Base-by-base conservation (phyloP, 2,888 invertebrate genomes). In the Amaurobius ferox region DNA sequence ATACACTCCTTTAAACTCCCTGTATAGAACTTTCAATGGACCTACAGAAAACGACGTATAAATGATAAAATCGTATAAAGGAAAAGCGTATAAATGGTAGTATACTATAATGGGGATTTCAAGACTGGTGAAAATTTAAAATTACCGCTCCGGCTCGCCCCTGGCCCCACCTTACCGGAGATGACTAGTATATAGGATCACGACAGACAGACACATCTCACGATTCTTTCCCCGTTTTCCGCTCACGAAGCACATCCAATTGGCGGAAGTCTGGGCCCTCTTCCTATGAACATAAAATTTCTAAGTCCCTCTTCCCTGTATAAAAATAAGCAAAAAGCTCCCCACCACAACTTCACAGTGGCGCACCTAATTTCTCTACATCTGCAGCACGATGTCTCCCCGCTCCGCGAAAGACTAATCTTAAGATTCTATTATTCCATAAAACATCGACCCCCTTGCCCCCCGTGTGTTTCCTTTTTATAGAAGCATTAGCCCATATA, bases 361-460 rank as follows among this genome's bases (percentile, higher is more conserved):
- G 48, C 80, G 30, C 80, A 73, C 80, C 80, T 80, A 80, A 80
- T 80, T 80, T 80, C 48, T 28, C 39, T 68, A 39, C 73, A 80
- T 80, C 80, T 80, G 80, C 80, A 30, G 23, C 30, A 72, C 55
- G 61, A 72, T 32, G n/a, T 67, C 67, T 19, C n/a, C 70, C 62
- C 61, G 19, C 40, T 39, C 67, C 66, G n/a, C n/a, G 29, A 68
- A 68, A 35, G 71, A 62, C 61, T 79, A 79, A 72, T 72, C 72
- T 78, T 62, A 66, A 32, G 72, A 67, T 67, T 80, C 80, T 73
- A 35, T 80, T 80, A 80, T 80, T 67, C 80, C 73, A 30, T 80
- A 80, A 80, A 80, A 80, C 80, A 80, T 80, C 73, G 55, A 67
- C 35, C 28, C 23, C 79, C 48, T 55, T 44, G 32, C 44, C 48